Base-by-base conservation (phyloP, 2,113 vertebrate species). In the Phodopus roborovskii region DNA sequence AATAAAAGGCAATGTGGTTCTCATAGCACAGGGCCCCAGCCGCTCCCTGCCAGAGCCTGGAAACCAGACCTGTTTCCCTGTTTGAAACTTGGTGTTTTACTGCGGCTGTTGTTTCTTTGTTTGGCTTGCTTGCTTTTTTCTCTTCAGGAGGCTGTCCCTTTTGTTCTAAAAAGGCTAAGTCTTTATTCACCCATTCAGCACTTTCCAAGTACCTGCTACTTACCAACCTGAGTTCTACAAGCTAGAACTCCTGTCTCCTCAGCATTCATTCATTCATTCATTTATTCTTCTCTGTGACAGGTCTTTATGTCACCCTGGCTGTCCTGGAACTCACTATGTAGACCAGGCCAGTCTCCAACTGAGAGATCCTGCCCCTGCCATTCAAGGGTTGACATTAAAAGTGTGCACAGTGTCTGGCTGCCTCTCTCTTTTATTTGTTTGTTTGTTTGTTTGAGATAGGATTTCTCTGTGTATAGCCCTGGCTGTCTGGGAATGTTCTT, bases 1-100 rank as follows among this genome's bases (percentile, higher is more conserved):
- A 96, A 96, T 96, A 92, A 39, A 84, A 62, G 62, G 64, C 12
- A n/a, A 78, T 10, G 58, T 82, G 70, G 93, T 97, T 97, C 97
- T 96, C 97, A 98, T n/a, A 97, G 92, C 48, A 39, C 62, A 74
- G 4, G 0, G 62, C 64, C 86, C 48, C 28, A 60, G 45, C 66
- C 36, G 7, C 60, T 88, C 71, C 56, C 66, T 66, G 89, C 87
- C 90, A 58, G 71, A 88, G 50, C 71, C 88, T 91, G 64, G 83
- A 93, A 95, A 84, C 45, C 19, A 85, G 87, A 78, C 71, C 36
- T 68, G 48, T 19, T 71, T 94, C 79, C 74, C 53, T 8, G 4
- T 42, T 79, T 79, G 58, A 86, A 96, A 84, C 22, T 7, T 45
- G 66, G 24, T 9, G 33, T 19, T 60, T 70, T 20, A 28, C 45